Evolutionary conservation across 2,797 vertebrate genomes (phyloP), one percentile per base, ranked within the genome.

Genomic region (Sebastes flavidus): DNA sequence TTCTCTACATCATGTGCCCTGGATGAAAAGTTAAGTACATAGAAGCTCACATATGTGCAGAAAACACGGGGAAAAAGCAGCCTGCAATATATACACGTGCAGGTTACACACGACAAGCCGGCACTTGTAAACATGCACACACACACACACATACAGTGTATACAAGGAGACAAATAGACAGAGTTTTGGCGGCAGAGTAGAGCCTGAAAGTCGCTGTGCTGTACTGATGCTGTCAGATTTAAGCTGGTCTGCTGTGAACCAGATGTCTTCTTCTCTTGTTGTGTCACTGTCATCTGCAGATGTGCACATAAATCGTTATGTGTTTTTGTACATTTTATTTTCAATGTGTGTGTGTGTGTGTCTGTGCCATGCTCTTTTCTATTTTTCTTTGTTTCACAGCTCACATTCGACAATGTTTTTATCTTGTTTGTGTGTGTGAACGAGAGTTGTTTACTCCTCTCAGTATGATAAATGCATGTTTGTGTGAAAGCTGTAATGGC

Each of bases 401-500:
- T 63, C 5, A 27, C 25, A 32, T 54, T 32, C 2, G 68, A 22
- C 25, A 12, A 6, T 36, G 63, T 73, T 38, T 24, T 24, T 24
- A 24, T 24, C 22, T 22, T 30, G 30, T 70, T 9, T 78, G 54
- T 67, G 62, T 38, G 55, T 72, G 63, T 36, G 67, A 62, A 61
- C 6, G 29, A 16, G 36, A 49, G 25, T 69, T 89, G 84, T 90
- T 91, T 87, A 82, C 73, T 72, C 76, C 65, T 65, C 52, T 36
- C 59, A 65, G 76, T 70, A 59, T 68, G 82, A 82, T 88, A 58
- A 88, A 79, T 85, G 65, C 75, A 77, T 89, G 78, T 89, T 89
- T 90, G 80, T 83, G 80, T 84, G 70, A 82, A 87, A 82, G 77
- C 87, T 62, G 20, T 77, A 70, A 82, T 79, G 61, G 61, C 66